phyloP scores from a whole-genome alignment of 2,888 invertebrate genomes.

The Yponomeuta cagnagella region DNA sequence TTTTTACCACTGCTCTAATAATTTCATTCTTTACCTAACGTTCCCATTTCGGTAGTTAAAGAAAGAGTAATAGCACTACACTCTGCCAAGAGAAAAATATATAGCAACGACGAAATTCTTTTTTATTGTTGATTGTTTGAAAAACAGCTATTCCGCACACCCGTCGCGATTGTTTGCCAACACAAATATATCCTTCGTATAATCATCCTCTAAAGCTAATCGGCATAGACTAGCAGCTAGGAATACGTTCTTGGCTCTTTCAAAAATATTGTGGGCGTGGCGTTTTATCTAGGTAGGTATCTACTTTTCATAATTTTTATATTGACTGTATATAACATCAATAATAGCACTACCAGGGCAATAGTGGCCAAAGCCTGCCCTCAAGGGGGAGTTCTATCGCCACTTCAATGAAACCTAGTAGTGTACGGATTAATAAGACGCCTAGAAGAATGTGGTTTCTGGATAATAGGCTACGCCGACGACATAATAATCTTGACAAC shows the following conservation, averaged over 20 bases:
- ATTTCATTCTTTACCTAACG: neutral
- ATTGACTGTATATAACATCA: neutral
- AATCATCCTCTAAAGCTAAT: neutral
- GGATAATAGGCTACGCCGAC: too few relatives aligned
- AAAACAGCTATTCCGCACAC: neutral
- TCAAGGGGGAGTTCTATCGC: too few relatives aligned
- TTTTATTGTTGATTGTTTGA: conserved; percentile 6
- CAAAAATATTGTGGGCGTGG: neutral
- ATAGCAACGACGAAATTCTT: neutral
- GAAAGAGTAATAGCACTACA: neutral
- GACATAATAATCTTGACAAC: too few relatives aligned
- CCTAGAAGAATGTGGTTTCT: too few relatives aligned
- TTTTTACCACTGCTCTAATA: neutral
- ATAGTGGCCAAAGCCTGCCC: too few relatives aligned
- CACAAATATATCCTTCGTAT: neutral
- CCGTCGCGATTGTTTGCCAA: neutral
- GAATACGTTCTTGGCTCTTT: neutral
- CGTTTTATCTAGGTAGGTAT: neutral
- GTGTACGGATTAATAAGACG: too few relatives aligned
- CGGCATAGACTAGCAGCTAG: neutral
- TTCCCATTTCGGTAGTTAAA: neutral
- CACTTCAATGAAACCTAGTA: too few relatives aligned
- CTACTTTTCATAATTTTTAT: neutral
- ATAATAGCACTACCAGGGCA: too few relatives aligned
- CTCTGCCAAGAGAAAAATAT: conserved; percentile 1